Evolutionary conservation across 2,888 invertebrate species (phyloP).

Genomic region (Rhogogaster chlorosoma): DNA sequence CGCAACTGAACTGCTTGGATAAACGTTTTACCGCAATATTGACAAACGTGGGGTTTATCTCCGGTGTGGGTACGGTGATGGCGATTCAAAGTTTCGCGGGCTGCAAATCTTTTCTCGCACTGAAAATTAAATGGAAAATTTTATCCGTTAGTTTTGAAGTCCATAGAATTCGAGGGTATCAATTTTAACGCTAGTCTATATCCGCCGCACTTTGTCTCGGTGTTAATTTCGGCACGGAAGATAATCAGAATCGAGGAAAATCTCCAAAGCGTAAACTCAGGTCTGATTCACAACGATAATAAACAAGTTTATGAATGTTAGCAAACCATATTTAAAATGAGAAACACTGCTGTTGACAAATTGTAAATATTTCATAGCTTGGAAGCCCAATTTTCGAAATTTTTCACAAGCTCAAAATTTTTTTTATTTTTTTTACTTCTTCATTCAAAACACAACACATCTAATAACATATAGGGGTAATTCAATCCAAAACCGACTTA

Average conservation of each 20-base stretch:
- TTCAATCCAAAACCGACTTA: slow-evolving; percentile 47
- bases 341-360: background rate
- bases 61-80: slow-evolving; percentile 86
- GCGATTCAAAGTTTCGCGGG: slow-evolving; percentile 90
- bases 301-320: background rate
- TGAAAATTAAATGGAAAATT: slow-evolving; percentile 71
- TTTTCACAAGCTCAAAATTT: background rate
- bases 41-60: slow-evolving; percentile 80
- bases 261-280: background rate
- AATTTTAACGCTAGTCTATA: background rate
- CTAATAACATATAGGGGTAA: slow-evolving; percentile 30
- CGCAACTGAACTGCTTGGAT: slow-evolving; percentile 91
- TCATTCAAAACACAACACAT: background rate
- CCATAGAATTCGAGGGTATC: background rate
- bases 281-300: background rate
- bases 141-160: background rate
- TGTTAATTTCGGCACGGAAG: background rate
- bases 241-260: background rate
- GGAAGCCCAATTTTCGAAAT: background rate
- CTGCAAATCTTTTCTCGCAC: slow-evolving; percentile 89
- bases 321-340: background rate
- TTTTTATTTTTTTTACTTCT: too few species aligned
- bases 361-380: background rate
- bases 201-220: background rate
- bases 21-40: slow-evolving; percentile 88